Evolutionary conservation across 2,113 vertebrate species (phyloP), one percentile per base, ranked within the genome.

Genomic region (Syngnathus scovelli): DNA sequence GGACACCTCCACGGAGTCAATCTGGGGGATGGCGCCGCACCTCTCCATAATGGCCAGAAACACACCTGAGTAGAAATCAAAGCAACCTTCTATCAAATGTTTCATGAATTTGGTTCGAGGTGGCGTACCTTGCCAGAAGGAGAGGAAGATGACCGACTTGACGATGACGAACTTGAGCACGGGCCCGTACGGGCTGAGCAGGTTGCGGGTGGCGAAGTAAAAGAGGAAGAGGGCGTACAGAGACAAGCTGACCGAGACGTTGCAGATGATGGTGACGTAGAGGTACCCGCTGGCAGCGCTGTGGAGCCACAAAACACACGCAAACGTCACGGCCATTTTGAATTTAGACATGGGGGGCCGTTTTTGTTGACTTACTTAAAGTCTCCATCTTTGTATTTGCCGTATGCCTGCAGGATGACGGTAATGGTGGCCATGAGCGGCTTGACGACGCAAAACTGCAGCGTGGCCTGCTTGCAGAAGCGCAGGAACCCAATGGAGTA

Each of bases 391-490:
- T 91, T 92, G 90, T 99, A 99, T 89, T 98, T 99, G 74, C 93
- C 95, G 0, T 94, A 98, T 63, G 95, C 96, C 86, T 99, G 96
- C 75, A 98, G 94, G 82, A 98, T 83, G 61, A 99, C 95, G 0
- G 95, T 98, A 85, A 94, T 90, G 78, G 91, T 83, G 0, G 96
- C 96, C 96, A 98, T 98, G 80, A 98, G 93, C 0, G 96, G 96
- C 78, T 99, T 99, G 75, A 99, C 94, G 78, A 99, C 96, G n/a
- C 96, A 99, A 88, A 99, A 99, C 91, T 99, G 96, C 76, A 99
- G 81, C 2, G 96, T 99, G 66, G 96, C 96, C 94, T 98, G 96
- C 65, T 99, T 99, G 83, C 96, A 98, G 89, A 99, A 99, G 10
- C 96, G 87, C 68, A 99, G 88, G 86, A 98, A 97, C 46, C 96